Evolutionary conservation across 2,797 vertebrate genomes (phyloP).

Genomic region (Pitangus sulphuratus): DNA sequence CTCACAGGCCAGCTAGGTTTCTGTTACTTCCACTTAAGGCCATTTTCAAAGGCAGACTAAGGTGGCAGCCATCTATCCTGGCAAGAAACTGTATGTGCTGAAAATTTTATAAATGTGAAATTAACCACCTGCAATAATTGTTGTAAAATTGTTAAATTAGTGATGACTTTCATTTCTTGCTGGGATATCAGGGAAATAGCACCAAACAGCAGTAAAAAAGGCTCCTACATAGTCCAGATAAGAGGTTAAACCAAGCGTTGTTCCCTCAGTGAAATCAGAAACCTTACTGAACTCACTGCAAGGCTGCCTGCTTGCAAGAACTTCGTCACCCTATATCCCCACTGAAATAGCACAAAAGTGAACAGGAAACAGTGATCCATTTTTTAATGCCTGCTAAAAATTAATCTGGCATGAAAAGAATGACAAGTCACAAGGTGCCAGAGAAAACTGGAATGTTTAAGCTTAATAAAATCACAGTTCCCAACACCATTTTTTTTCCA

Average conservation of each 20-base stretch:
- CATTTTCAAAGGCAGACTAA: slow-evolving; percentile 4
- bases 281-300: slow-evolving; percentile 11
- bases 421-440: slow-evolving; percentile 13
- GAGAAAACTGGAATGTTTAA: slow-evolving; percentile 10
- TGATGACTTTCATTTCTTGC: slow-evolving; percentile 17
- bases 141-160: slow-evolving; percentile 16
- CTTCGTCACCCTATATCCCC: slow-evolving; percentile 26
- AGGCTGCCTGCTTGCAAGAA: neutral
- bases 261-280: slow-evolving; percentile 8
- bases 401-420: slow-evolving; percentile 12
- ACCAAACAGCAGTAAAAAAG: slow-evolving; percentile 2
- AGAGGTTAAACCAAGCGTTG: slow-evolving; percentile 15
- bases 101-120: neutral
- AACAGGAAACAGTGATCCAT: slow-evolving; percentile 16
- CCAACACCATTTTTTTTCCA: neutral
- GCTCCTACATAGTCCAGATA: neutral
- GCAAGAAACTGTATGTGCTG: neutral
- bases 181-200: neutral
- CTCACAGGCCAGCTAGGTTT: neutral
- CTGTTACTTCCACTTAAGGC: neutral
- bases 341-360: neutral
- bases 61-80: neutral
- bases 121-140: slow-evolving; percentile 7
- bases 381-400: slow-evolving; percentile 49
- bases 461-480: neutral